phyloP scores from a whole-genome alignment of 1,140 invertebrate genomes.

The Lucilia sericata region DNA sequence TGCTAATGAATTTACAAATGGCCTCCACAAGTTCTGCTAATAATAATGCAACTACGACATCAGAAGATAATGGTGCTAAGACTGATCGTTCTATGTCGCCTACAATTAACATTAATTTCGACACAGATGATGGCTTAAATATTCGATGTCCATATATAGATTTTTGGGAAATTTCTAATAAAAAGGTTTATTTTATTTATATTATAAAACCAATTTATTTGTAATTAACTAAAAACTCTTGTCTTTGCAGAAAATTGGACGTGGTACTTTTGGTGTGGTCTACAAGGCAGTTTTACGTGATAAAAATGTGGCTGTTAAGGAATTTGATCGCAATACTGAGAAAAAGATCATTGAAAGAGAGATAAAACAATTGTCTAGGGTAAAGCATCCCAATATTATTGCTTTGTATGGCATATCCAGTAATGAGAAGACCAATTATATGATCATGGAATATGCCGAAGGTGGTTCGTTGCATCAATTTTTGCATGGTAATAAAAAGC shows the following conservation, averaged over 20 bases:
- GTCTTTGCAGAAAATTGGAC: conserved; percentile 82
- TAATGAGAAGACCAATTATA: conserved; percentile 80
- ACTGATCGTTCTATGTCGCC: background rate
- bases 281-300: conserved; percentile 89
- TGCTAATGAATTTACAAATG: background rate
- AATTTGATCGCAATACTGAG: conserved; percentile 90
- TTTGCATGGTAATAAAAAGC: conserved; percentile 84
- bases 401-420: conserved; percentile 92
- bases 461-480: conserved; percentile 96
- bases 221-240: background rate
- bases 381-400: conserved; percentile 94
- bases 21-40: background rate
- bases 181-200: conserved; percentile 38
- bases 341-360: conserved; percentile 85
- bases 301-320: conserved; percentile 91
- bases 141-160: conserved; percentile 28
- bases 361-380: conserved; percentile 88
- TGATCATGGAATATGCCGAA: conserved; percentile 99
- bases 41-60: background rate
- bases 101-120: background rate
- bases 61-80: background rate
- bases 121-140: background rate
- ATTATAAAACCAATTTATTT: background rate
- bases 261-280: conserved; percentile 97
- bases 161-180: conserved; percentile 37